Percentiles rank a stretch among this genome's conserved stretches.
Conservation (phyloP, 30 jellyfish, hydroid and myxozoan species). For the Rhopilema esculentum region DNA sequence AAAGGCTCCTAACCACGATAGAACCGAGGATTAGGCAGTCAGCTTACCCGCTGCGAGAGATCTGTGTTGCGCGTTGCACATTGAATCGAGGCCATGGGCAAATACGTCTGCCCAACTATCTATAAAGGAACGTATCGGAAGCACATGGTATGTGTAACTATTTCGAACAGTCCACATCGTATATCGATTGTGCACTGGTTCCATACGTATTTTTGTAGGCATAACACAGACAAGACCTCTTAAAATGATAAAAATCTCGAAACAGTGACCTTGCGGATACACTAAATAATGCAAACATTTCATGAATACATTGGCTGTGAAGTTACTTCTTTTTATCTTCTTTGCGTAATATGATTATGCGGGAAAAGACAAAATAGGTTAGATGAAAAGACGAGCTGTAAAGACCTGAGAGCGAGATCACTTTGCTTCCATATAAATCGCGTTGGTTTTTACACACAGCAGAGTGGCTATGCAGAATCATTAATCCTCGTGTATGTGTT, state of each 20-base stretch:
- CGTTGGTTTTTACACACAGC: neutral
- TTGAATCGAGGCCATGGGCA: constrained; percentile 29
- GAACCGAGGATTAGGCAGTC: constrained; percentile 39
- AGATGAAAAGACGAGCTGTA: neutral
- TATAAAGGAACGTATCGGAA: neutral
- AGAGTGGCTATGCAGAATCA: neutral
- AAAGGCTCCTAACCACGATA: constrained; percentile 56
- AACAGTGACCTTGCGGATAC: constrained; percentile 41
- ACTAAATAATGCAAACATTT: constrained; percentile 34
- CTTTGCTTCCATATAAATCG: neutral
- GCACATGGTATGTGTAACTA: neutral
- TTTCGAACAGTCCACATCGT: neutral
- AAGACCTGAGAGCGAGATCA: neutral
- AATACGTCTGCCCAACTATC: neutral
- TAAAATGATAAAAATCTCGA: constrained; percentile 15
- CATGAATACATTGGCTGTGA: constrained; percentile 37
- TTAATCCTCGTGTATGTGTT: neutral
- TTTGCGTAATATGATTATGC: constrained; percentile 42
- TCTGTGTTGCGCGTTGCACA: neutral
- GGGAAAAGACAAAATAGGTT: constrained; percentile 54
- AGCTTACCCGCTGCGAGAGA: constrained; percentile 57
- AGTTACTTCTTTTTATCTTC: constrained; percentile 21
- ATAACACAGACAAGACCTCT: neutral
- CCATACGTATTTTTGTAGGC: neutral
- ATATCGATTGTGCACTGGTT: neutral